Base-by-base conservation (phyloP, 2,888 invertebrate genomes). In the Cabera pusaria region DNA sequence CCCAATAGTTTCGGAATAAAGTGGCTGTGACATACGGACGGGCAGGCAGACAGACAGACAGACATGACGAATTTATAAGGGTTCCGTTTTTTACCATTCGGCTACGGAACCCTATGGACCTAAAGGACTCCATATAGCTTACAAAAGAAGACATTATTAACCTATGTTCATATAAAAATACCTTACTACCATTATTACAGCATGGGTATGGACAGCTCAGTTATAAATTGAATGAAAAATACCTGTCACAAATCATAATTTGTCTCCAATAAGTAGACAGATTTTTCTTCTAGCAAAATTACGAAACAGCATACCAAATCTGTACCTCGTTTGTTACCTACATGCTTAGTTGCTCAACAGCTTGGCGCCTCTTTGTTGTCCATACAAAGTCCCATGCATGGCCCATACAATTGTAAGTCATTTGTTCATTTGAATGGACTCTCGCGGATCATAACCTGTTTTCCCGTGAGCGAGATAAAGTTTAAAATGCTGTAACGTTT, bases 341-440 rank as follows among this genome's bases (percentile, higher is more conserved):
- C 29, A 16, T 31, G 29, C 28, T 44, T 37, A 32, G 26, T 52
- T 52, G 41, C 51, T 34, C 44, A 52, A 51, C 43, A 40, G 26
- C 31, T 49, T 44, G 45, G 45, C 49, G 51, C 49, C 39, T 46
- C 37, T 46, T 52, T 52, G 51, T 51, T 43, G 40, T 8, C 45
- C 41, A 28, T 46, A 46, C 41, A 39, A 38, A 24, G 33, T 39
- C 32, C 32, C 39, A 22, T 39, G 23, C 27, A 31, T 21, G 26
- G 18, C 17, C 14, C 28, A 41, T 23, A 31, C 45, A 35, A 38
- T 32, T 19, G 27, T 22, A 11, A 9, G 29, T 38, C 41, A 16
- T 16, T 28, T 23, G 27, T 42, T 48, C 43, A 34, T 25, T 24
- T 42, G 23, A 42, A 49, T 26, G 33, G 44, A 16, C 18, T 25